These are phyloP conservation scores for Micrasema minimum DNA, from an alignment of 1,140 invertebrate species.

Conservation along the genomic window DNA sequence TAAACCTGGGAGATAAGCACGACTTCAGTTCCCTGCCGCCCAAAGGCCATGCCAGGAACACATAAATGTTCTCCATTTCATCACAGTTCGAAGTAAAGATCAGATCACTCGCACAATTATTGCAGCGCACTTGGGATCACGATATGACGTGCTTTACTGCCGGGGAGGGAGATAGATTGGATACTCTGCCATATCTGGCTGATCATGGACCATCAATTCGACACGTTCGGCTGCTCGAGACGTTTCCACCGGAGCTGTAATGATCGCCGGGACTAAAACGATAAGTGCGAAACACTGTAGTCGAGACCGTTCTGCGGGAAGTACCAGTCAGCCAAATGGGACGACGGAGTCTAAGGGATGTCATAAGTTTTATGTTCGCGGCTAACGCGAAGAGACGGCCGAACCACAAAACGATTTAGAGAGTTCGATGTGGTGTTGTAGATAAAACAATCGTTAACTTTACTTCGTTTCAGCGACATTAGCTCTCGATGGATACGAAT, in stretches of 20 bases:
- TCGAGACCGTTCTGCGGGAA: conserved; percentile 18
- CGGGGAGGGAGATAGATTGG: conserved; percentile 24
- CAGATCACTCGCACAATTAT: conserved; percentile 35
- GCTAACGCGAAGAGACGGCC: conserved; percentile 15
- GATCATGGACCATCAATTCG: conserved; percentile 40
- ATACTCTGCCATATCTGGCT: conserved; percentile 24
- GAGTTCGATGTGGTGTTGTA: not conserved
- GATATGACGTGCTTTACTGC: conserved; percentile 33
- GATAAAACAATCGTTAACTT: conserved; percentile 12
- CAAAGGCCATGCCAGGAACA: conserved; percentile 7
- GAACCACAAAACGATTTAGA: conserved; percentile 3
- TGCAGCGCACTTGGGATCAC: conserved; percentile 11
- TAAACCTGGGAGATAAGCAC: not conserved
- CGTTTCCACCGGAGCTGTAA: conserved; percentile 33
- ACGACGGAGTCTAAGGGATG: conserved; percentile 23
- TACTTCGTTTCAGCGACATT: no score
- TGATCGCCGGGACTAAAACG: conserved; percentile 33
- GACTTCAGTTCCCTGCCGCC: conserved; percentile 5
- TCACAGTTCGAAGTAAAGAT: conserved; percentile 30
- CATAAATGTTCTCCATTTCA: conserved; percentile 33
- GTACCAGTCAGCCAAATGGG: conserved; percentile 26
- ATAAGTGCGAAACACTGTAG: conserved; percentile 39
- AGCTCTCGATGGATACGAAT: no score
- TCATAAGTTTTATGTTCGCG: conserved; percentile 33
- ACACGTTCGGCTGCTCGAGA: conserved; percentile 38